Conservation (phyloP, 1,140 invertebrate genomes). For the Parapsyche elsis region DNA sequence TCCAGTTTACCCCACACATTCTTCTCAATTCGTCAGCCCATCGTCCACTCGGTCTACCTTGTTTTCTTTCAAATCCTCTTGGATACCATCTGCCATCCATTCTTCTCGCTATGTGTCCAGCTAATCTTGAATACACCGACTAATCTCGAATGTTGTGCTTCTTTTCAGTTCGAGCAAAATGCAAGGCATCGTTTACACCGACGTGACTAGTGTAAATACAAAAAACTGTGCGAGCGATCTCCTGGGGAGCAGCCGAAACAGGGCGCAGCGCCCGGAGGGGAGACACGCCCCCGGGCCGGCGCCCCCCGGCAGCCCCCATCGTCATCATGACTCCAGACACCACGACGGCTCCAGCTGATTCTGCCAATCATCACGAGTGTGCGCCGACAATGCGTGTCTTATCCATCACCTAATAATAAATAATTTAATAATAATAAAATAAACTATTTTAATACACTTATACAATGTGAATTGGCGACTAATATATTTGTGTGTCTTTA, state of each 20-base stretch:
- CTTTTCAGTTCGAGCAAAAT: conserved; percentile 53
- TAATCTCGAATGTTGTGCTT: conserved; percentile 10
- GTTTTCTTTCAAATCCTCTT: too few relatives aligned
- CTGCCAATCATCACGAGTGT: neutral
- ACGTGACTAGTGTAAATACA: conserved; percentile 18
- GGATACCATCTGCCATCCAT: too few relatives aligned
- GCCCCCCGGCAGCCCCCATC: conserved; percentile 32
- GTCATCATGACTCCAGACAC: neutral
- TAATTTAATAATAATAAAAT: neutral
- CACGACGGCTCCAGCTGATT: conserved; percentile 33
- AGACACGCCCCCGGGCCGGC: conserved; percentile 25
- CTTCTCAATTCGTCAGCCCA: too few relatives aligned
- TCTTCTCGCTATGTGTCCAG: neutral
- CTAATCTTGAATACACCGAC: neutral
- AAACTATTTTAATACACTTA: neutral
- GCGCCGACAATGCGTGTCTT: neutral
- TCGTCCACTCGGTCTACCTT: too few relatives aligned
- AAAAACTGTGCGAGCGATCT: conserved; percentile 18
- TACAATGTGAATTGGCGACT: neutral
- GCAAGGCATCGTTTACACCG: conserved; percentile 40
- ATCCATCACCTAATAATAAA: neutral
- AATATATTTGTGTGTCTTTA: neutral
- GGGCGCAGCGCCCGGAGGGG: conserved; percentile 35
- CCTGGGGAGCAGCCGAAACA: conserved; percentile 27
- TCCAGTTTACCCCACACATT: too few relatives aligned